A percentile compares a stretch with the other conserved stretches of the same genome.
phyloP scores from a whole-genome alignment of 2,797 vertebrate genomes.

The Otolemur crassicaudatus region DNA sequence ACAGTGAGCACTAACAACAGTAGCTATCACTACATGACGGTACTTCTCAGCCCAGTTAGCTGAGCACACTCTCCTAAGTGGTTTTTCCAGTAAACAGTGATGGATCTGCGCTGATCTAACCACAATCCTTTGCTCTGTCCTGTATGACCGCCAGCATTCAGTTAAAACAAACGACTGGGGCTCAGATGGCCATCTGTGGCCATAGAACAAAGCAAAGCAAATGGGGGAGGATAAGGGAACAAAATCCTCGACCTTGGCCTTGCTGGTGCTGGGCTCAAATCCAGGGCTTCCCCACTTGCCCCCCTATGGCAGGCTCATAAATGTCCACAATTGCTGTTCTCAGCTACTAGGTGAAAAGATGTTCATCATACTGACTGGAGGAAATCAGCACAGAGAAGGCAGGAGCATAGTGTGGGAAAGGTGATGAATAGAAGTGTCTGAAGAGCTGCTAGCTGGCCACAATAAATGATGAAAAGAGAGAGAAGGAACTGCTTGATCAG shows the following conservation, averaged over 20 bases:
- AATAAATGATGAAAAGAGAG: background rate
- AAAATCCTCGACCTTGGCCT: constrained; percentile 60
- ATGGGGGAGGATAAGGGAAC: background rate
- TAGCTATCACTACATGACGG: background rate
- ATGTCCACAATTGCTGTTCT: constrained; percentile 45
- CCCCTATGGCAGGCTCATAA: background rate
- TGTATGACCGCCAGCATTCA: constrained; percentile 61
- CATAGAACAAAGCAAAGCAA: constrained; percentile 69
- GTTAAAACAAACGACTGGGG: constrained; percentile 71
- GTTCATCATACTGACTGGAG: constrained; percentile 27
- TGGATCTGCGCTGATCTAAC: constrained; percentile 70
- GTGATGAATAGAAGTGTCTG: background rate
- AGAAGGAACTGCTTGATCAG: background rate
- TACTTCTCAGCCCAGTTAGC: constrained; percentile 29
- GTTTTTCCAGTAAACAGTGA: constrained; percentile 74
- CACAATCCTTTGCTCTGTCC: constrained; percentile 72
- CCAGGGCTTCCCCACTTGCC: constrained; percentile 47
- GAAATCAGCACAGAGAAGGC: background rate
- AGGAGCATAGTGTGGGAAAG: background rate
- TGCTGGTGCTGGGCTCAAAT: constrained; percentile 46
- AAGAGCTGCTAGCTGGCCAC: background rate
- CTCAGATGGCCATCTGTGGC: constrained; percentile 71
- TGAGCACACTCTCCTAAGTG: constrained; percentile 63
- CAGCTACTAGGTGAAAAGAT: constrained; percentile 29
- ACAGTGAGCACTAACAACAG: background rate